Evolutionary conservation across 2,888 invertebrate species (phyloP).

Genomic region (Cacoxenus indagator): DNA sequence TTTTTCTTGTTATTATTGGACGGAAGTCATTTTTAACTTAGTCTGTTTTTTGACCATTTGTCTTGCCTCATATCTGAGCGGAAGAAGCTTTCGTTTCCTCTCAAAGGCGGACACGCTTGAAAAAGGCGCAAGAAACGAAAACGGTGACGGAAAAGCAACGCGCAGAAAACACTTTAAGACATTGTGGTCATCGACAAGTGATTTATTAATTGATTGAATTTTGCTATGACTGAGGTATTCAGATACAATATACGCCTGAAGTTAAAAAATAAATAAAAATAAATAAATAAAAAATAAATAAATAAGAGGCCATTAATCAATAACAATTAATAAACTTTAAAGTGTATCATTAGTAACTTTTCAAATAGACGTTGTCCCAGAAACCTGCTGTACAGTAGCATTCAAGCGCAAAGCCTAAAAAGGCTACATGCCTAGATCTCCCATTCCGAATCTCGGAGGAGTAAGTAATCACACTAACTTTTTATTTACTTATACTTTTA

Average conservation of each 20-base stretch:
- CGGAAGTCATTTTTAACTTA: constrained; percentile 36
- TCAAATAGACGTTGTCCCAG: too few relatives aligned
- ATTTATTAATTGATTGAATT: constrained; percentile 10
- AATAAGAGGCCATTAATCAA: too few relatives aligned
- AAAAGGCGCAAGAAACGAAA: not conserved
- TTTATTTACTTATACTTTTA: too few relatives aligned
- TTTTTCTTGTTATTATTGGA: constrained; percentile 35
- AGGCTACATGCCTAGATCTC: too few relatives aligned
- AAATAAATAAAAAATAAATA: too few relatives aligned
- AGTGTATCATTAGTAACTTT: too few relatives aligned
- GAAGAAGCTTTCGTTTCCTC: constrained; percentile 67
- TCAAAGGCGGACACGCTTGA: constrained; percentile 31
- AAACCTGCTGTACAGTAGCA: too few relatives aligned
- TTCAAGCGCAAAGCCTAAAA: too few relatives aligned
- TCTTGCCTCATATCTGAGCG: constrained; percentile 42
- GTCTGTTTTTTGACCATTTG: constrained; percentile 18
- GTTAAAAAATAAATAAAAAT: too few relatives aligned
- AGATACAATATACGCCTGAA: not conserved
- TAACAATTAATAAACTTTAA: too few relatives aligned
- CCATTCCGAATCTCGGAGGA: too few relatives aligned
- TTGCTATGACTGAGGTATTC: not conserved
- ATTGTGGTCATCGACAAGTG: not conserved
- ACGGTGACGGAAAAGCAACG: not conserved
- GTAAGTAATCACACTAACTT: too few relatives aligned
- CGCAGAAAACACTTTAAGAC: constrained; percentile 11